Conservation (phyloP, 2,113 vertebrate species). For the Fukomys damarensis region DNA sequence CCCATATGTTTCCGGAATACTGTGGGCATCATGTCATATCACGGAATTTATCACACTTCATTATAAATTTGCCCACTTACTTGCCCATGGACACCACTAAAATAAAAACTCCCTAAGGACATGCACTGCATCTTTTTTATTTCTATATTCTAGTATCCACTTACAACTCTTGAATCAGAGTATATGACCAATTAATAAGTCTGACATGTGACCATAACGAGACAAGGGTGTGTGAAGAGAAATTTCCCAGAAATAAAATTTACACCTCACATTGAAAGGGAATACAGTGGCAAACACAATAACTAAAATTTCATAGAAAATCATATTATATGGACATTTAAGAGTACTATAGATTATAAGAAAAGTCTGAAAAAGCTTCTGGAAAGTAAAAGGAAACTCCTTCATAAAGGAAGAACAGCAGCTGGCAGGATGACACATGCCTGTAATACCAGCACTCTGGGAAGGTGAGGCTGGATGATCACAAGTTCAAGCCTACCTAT, state of each 20-base stretch:
- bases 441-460: background rate
- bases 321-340: background rate
- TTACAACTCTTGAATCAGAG: background rate
- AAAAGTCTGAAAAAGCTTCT: slow-evolving; percentile 24
- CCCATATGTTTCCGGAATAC: background rate
- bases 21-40: background rate
- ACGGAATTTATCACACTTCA: background rate
- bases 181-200: background rate
- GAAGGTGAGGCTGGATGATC: background rate
- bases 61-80: slow-evolving; percentile 13
- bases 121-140: background rate
- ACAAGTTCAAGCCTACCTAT: background rate
- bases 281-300: background rate
- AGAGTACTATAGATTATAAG: background rate
- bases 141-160: background rate
- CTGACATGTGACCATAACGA: background rate
- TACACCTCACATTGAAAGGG: background rate
- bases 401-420: background rate
- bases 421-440: background rate
- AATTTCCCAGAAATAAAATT: slow-evolving; percentile 21
- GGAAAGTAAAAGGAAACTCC: background rate
- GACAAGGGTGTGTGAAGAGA: background rate
- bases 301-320: slow-evolving; percentile 18
- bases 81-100: background rate
- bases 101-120: background rate